A percentile compares a stretch with the other conserved stretches of the same genome.
These are phyloP conservation scores for Platygyra sinensis DNA, from an alignment of 64 coral and sea anemone species.

Conservation along the genomic window DNA sequence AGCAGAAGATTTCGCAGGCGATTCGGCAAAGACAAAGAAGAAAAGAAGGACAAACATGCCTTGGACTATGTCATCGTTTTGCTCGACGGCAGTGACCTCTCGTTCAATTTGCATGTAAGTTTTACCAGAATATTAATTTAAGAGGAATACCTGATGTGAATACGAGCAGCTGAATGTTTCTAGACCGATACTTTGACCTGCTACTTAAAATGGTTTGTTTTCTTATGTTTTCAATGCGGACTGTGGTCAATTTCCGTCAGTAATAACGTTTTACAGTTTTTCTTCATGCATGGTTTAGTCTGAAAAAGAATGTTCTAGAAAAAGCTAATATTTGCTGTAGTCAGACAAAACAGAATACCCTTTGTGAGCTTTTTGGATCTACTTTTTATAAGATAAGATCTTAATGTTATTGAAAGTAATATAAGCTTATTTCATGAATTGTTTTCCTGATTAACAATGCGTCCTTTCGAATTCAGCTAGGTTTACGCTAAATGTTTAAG, in stretches of 20 bases:
- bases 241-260: not conserved
- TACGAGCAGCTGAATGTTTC: not conserved
- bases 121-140: not conserved
- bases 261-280: not conserved
- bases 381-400: slow-evolving; percentile 28
- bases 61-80: slow-evolving; percentile 64
- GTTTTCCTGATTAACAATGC: not conserved
- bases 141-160: too few relatives aligned
- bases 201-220: not conserved
- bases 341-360: not conserved
- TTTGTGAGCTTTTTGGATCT: slow-evolving; percentile 15
- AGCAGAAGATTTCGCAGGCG: slow-evolving; percentile 68
- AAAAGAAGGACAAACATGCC: slow-evolving; percentile 49
- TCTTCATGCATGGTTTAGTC: not conserved
- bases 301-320: slow-evolving; percentile 29
- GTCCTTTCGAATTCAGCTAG: not conserved
- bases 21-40: slow-evolving; percentile 58
- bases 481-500: not conserved
- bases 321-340: slow-evolving; percentile 31
- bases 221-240: not conserved
- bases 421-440: not conserved
- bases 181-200: not conserved
- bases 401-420: slow-evolving; percentile 11
- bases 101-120: slow-evolving; percentile 71
- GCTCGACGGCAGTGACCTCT: slow-evolving; percentile 60